Evolutionary conservation across 1,140 invertebrate genomes (phyloP), one percentile per base, ranked within the genome.

Genomic region (Radopholus similis): DNA sequence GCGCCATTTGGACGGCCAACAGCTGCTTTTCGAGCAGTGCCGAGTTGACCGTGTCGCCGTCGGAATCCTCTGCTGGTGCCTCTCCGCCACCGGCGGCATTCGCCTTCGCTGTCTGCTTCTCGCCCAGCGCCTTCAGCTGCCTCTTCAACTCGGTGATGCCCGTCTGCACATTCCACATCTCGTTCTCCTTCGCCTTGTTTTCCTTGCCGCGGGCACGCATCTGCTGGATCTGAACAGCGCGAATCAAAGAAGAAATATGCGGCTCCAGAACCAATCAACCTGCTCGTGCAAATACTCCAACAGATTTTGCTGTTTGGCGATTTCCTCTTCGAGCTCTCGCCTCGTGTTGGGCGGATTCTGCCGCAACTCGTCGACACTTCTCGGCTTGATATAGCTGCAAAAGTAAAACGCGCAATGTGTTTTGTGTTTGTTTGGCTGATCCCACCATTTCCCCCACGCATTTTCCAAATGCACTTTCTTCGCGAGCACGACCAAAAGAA

Each of bases 1-100:
- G 63, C 13, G 56, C 42, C 34, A 35, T 75, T 38, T 77, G 77
- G 9, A 60, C 34, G 44, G 76, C 73, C 9, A 75, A 23, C 44
- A 75, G 40, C 49, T 75, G 73, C 55, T 75, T 75, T 54, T 75
- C 73, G 2, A 76, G 6, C 44, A 75, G 74, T 13, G n/a, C 59
- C 2, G 74, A 26, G 18, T 74, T 64, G 15, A 28, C 47, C 23
- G 15, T 49, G 4, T 62, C 40, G 21, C 42, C 18, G 42, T 40
- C 40, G 32, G 30, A 32, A 6, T 62, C 49, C 18, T 42, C 37
- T 26, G 32, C 3, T 38, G 51, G 28, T 13, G 4, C 32, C 8
- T 6, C 5, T 40, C 55, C 54, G 9, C 44, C 44, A 26, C 44
- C 54, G 15, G 38, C 56, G 15, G 28, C 35, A 21, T 54, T 42